Percentiles rank a stretch among this genome's conserved stretches.
Evolutionary conservation across 2,888 invertebrate genomes (phyloP).

Genomic region (Crematogaster levior): DNA sequence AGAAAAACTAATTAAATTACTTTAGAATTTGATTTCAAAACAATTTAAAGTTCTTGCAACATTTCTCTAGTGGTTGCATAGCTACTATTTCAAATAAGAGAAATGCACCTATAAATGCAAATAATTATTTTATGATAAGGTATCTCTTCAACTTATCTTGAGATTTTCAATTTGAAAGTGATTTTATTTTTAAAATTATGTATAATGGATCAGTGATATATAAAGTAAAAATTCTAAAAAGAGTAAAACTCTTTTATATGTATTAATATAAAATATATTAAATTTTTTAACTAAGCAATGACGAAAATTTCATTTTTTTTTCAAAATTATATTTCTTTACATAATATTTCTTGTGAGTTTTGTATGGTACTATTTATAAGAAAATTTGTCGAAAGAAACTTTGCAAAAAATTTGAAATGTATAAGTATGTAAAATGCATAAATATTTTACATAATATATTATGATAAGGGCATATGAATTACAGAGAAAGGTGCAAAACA

Average conservation of each 20-base stretch:
- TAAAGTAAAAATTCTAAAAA: not conserved
- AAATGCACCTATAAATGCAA: conserved; percentile 61
- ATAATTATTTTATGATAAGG: conserved; percentile 6
- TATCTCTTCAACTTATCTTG: conserved; percentile 4
- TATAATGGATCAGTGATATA: conserved; percentile 17
- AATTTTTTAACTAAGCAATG: conserved; percentile 16
- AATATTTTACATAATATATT: not conserved
- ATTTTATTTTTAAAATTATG: conserved; percentile 21
- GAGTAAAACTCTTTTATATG: no score
- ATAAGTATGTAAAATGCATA: conserved; percentile 17
- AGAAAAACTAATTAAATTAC: conserved; percentile 12
- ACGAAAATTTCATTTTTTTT: conserved; percentile 39
- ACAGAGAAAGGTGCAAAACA: conserved; percentile 24
- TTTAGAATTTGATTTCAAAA: not conserved
- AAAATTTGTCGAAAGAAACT: conserved; percentile 8
- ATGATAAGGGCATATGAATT: conserved; percentile 7
- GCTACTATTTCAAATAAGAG: conserved; percentile 10
- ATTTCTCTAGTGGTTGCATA: not conserved
- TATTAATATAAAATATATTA: not conserved
- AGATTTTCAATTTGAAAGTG: conserved; percentile 15
- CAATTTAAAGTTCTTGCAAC: conserved; percentile 9
- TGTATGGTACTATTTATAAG: not conserved
- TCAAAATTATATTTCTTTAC: not conserved
- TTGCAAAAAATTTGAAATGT: conserved; percentile 36
- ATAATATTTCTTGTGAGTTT: conserved; percentile 8